phyloP scores from a whole-genome alignment of 2,797 vertebrate species.

The Buceros bicornis region DNA sequence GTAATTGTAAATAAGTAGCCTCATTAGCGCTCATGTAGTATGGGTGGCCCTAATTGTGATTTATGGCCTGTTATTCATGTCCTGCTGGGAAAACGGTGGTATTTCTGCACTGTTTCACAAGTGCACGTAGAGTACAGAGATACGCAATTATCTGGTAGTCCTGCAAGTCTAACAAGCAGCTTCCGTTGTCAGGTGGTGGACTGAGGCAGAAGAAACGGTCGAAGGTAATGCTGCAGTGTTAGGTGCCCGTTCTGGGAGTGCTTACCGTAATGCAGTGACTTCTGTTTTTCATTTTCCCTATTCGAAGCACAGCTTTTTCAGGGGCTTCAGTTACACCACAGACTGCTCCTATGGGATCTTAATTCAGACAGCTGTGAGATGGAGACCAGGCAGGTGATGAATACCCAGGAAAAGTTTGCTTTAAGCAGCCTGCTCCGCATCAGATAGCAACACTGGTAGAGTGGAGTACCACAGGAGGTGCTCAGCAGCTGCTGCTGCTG shows the following conservation, averaged over 20 bases:
- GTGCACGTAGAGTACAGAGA: background rate
- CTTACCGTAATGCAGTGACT: background rate
- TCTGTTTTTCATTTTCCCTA: fast-evolving
- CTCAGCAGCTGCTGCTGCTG: background rate
- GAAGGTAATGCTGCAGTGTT: background rate
- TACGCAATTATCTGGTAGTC: background rate
- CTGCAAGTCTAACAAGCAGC: background rate
- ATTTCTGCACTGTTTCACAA: background rate
- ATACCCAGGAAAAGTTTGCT: background rate
- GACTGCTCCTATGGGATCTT: background rate
- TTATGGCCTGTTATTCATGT: background rate
- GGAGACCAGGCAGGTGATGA: background rate
- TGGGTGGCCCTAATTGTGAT: background rate
- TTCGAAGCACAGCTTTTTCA: background rate
- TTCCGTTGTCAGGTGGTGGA: background rate
- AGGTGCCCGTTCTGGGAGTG: background rate
- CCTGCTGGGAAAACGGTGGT: background rate
- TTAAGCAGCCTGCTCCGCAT: background rate
- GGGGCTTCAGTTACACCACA: background rate
- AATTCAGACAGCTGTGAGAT: background rate
- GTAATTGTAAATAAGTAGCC: background rate
- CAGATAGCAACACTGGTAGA: background rate
- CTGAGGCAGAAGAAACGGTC: background rate
- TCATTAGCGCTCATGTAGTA: background rate
- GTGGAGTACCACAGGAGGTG: background rate